These are phyloP conservation scores for Centropristis striata DNA, from an alignment of 2,113 vertebrate genomes.

Conservation along the genomic window DNA sequence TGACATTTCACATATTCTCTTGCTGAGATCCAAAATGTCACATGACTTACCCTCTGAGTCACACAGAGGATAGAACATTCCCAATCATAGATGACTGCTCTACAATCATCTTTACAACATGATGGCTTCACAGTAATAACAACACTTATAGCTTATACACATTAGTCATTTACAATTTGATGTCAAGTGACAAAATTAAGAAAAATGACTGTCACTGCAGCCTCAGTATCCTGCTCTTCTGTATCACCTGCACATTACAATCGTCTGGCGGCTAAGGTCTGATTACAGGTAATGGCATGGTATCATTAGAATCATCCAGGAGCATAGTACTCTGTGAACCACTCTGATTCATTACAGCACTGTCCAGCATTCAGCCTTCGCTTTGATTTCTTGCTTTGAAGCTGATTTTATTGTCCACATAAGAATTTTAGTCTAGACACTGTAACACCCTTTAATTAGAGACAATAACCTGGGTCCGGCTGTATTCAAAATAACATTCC, in stretches of 20 bases:
- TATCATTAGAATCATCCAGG: conserved; percentile 10
- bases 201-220: background rate
- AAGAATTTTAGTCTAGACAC: conserved; percentile 34
- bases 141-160: background rate
- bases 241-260: background rate
- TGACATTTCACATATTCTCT: background rate
- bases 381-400: conserved; percentile 63
- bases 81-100: background rate
- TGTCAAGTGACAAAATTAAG: background rate
- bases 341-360: conserved; percentile 23
- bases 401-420: conserved; percentile 16
- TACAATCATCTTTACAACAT: background rate
- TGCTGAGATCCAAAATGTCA: background rate
- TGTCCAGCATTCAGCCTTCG: conserved; percentile 18
- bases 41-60: background rate
- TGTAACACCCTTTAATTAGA: conserved; percentile 1
- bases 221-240: background rate
- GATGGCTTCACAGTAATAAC: background rate
- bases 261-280: background rate
- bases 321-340: conserved; percentile 15
- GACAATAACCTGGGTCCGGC: conserved; percentile 8
- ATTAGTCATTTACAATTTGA: background rate
- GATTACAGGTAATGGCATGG: conserved; percentile 19
- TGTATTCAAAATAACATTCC: background rate
- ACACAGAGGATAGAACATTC: background rate